These are phyloP conservation scores for Myodes glareolus DNA, from an alignment of 2,113 vertebrate genomes.

Conservation along the genomic window DNA sequence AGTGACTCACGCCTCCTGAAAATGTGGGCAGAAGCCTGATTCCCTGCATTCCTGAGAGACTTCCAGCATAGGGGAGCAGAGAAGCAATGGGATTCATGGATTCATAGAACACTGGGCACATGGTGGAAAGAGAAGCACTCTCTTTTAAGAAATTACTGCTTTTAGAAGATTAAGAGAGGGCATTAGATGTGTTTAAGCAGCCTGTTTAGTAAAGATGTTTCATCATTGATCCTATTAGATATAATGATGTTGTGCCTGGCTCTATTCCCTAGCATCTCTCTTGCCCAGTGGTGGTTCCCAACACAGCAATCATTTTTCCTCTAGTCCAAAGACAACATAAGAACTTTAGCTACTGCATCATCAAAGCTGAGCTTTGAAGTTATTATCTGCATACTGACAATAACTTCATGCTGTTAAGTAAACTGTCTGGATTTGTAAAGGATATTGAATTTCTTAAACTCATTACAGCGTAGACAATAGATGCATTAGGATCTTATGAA, in stretches of 20 bases:
- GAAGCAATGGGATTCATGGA: background rate
- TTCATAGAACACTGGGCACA: background rate
- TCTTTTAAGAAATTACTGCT: background rate
- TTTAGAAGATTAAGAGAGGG: background rate
- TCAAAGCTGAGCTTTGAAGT: background rate
- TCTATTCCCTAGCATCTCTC: background rate
- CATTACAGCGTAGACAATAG: background rate
- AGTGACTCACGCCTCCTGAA: background rate
- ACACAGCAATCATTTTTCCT: background rate
- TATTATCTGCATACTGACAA: background rate
- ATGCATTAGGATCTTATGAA: background rate
- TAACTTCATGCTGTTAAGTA: background rate
- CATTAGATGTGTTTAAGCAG: background rate
- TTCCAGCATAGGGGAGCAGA: background rate
- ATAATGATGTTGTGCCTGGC: background rate
- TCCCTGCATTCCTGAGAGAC: background rate
- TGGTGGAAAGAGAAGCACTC: background rate
- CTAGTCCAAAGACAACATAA: background rate
- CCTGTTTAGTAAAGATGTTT: background rate
- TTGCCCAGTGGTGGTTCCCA: background rate
- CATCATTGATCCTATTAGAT: background rate
- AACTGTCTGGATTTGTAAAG: background rate
- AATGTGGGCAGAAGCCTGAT: background rate
- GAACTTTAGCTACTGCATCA: background rate
- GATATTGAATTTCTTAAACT: conserved; percentile 29